These are phyloP conservation scores for Mirounga angustirostris DNA, from an alignment of 2,113 vertebrate species.

Conservation along the genomic window DNA sequence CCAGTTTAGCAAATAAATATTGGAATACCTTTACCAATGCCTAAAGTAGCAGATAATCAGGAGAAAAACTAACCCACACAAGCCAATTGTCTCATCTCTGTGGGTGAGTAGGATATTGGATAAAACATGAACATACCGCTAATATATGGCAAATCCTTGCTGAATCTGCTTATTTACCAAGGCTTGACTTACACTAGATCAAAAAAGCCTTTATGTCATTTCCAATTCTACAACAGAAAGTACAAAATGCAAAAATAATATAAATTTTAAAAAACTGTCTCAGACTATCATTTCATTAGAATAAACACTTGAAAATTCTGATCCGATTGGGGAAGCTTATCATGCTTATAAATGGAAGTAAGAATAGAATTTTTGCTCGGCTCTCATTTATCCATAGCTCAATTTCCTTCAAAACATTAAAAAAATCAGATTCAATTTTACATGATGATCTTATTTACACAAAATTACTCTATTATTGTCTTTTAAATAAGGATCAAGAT, in stretches of 20 bases:
- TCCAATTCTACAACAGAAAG: neutral
- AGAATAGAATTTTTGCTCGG: neutral
- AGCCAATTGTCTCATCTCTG: neutral
- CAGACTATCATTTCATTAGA: neutral
- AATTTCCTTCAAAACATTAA: conserved; percentile 4
- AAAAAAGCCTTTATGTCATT: neutral
- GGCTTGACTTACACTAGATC: neutral
- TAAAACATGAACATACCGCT: neutral
- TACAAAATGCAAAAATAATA: neutral
- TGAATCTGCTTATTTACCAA: neutral
- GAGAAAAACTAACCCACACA: neutral
- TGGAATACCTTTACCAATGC: neutral
- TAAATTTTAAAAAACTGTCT: neutral
- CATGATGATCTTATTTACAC: neutral
- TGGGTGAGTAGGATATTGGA: neutral
- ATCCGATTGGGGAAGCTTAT: neutral
- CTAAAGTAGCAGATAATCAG: neutral
- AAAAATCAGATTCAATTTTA: neutral
- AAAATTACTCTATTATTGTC: neutral
- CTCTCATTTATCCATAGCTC: neutral
- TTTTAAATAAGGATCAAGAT: neutral
- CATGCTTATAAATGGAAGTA: neutral
- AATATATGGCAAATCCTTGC: neutral
- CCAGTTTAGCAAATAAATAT: neutral
- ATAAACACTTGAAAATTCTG: neutral